A percentile compares a stretch with the other conserved stretches of the same genome.
Evolutionary conservation across 2,888 invertebrate genomes (phyloP).

Genomic region (Ceramica pisi): DNA sequence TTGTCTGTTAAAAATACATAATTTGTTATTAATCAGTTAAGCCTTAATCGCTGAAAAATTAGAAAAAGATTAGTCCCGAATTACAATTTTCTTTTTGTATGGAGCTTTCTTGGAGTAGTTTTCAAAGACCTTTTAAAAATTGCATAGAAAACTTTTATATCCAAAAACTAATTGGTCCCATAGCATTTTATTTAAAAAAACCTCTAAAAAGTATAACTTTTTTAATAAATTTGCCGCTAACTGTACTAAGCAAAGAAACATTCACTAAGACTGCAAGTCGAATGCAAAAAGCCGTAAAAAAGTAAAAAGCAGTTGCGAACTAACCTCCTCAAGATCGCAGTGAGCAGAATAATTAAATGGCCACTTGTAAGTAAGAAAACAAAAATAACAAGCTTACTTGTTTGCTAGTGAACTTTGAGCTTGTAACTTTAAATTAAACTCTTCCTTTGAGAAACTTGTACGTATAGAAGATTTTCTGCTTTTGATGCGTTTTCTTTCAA

Average conservation of each 20-base stretch:
- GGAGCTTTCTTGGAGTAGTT: too few relatives aligned
- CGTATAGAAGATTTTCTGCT: not conserved
- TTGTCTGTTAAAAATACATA: too few relatives aligned
- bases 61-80: too few relatives aligned
- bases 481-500: not conserved
- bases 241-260: not conserved
- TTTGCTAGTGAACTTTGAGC: not conserved
- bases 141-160: too few relatives aligned
- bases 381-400: constrained; percentile 19
- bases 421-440: constrained; percentile 2
- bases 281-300: not conserved
- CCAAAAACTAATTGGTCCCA: too few relatives aligned
- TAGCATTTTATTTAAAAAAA: not conserved
- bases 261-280: not conserved
- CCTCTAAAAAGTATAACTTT: not conserved
- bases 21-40: too few relatives aligned
- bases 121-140: too few relatives aligned
- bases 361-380: constrained; percentile 19
- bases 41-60: too few relatives aligned
- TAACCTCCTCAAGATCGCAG: not conserved
- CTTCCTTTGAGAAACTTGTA: not conserved
- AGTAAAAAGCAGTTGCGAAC: constrained; percentile 4
- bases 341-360: constrained; percentile 26
- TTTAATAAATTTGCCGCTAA: too few relatives aligned
- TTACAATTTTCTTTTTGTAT: too few relatives aligned